These are phyloP conservation scores for Malacoraja senta DNA, from an alignment of 2,797 vertebrate genomes.

Conservation along the genomic window DNA sequence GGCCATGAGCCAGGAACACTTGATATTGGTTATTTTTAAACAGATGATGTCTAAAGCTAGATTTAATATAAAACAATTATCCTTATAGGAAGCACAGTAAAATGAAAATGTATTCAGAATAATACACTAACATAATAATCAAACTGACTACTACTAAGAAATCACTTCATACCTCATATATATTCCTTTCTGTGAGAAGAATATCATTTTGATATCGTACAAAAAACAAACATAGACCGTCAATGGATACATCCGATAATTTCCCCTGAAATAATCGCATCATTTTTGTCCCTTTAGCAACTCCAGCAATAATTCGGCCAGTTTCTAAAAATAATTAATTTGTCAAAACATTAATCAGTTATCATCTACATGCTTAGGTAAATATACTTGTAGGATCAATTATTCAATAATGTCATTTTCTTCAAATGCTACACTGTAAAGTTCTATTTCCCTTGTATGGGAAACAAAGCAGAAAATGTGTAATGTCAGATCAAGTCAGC, in stretches of 20 bases:
- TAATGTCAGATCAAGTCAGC: not conserved
- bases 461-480: not conserved
- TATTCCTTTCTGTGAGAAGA: constrained; percentile 55
- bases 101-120: not conserved
- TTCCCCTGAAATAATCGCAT: constrained; percentile 58
- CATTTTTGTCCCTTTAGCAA: constrained; percentile 56
- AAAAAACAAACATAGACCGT: constrained; percentile 63
- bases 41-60: not conserved
- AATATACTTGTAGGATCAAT: not conserved
- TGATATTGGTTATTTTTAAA: not conserved
- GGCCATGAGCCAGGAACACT: not conserved
- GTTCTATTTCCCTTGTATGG: not conserved
- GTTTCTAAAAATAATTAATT: constrained; percentile 62
- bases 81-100: not conserved
- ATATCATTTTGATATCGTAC: constrained; percentile 55
- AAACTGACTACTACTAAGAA: not conserved
- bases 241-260: constrained; percentile 51
- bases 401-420: not conserved
- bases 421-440: not conserved
- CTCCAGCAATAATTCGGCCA: constrained; percentile 58
- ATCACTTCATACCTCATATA: constrained; percentile 61
- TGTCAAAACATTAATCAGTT: not conserved
- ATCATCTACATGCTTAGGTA: too few species aligned
- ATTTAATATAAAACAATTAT: not conserved
- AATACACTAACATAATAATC: not conserved